Conservation (phyloP, 1,140 invertebrate genomes). For the Hylaeus anthracinus region DNA sequence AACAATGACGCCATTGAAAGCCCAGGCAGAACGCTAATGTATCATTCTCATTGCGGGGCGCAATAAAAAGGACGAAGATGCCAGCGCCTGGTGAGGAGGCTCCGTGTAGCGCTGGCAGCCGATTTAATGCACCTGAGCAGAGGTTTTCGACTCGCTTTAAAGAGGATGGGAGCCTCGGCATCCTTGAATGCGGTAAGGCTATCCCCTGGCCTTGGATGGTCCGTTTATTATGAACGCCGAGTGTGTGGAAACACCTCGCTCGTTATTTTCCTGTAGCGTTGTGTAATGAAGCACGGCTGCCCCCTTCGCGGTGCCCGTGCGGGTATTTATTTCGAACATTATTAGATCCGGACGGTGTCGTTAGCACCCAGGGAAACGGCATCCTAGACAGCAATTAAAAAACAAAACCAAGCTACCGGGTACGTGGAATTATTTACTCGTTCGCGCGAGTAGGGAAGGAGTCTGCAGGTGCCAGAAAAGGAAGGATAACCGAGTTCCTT, state of each 20-base stretch:
- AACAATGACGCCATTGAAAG: slow-evolving; percentile 49
- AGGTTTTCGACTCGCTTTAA: slow-evolving; percentile 52
- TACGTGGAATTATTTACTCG: slow-evolving; percentile 26
- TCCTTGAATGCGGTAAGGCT: slow-evolving; percentile 63
- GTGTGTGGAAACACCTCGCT: slow-evolving; percentile 54
- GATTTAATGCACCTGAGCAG: slow-evolving; percentile 51
- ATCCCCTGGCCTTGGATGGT: slow-evolving; percentile 60
- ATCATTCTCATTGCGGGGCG: slow-evolving; percentile 45
- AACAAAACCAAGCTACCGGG: slow-evolving; percentile 17
- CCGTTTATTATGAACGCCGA: slow-evolving; percentile 51
- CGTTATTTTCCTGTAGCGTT: slow-evolving; percentile 59
- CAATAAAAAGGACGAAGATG: slow-evolving; percentile 42
- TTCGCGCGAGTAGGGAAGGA: background rate
- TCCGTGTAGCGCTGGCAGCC: background rate
- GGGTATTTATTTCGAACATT: slow-evolving; percentile 44
- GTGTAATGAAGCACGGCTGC: slow-evolving; percentile 55
- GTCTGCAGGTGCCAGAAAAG: background rate
- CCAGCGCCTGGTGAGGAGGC: background rate
- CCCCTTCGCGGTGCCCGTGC: slow-evolving; percentile 9
- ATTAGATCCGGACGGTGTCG: slow-evolving; percentile 42
- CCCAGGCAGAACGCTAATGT: slow-evolving; percentile 22
- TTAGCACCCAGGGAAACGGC: slow-evolving; percentile 26
- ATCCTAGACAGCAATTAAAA: slow-evolving; percentile 19
- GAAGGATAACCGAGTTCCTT: background rate
- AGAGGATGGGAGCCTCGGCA: slow-evolving; percentile 41